Conservation (phyloP, 2,797 vertebrate genomes). For the Xenopus petersii region DNA sequence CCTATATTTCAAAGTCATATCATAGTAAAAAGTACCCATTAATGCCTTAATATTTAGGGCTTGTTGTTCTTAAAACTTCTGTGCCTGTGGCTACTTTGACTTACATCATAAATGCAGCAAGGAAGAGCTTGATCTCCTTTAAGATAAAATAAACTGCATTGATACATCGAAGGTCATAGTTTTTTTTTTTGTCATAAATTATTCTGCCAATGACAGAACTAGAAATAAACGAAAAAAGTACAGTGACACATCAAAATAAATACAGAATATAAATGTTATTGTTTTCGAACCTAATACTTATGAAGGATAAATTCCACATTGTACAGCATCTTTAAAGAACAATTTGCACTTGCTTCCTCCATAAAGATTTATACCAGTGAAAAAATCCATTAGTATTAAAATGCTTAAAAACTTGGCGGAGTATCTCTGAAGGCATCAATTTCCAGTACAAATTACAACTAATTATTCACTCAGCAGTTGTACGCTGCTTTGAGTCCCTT, state of each 20-base stretch:
- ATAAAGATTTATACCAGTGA: constrained; percentile 67
- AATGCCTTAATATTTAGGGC: background rate
- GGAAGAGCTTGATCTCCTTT: background rate
- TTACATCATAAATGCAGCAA: background rate
- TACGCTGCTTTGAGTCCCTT: constrained; percentile 61
- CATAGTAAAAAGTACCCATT: background rate
- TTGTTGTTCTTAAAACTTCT: background rate
- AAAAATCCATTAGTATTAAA: constrained; percentile 70
- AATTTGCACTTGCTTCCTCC: constrained; percentile 63
- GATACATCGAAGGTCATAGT: background rate
- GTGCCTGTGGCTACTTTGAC: background rate
- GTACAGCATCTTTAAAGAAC: constrained; percentile 69
- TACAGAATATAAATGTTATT: constrained; percentile 57
- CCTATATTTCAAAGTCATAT: background rate
- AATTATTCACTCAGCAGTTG: constrained; percentile 73
- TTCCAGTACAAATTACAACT: constrained; percentile 70
- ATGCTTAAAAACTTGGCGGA: constrained; percentile 71
- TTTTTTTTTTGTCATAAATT: background rate
- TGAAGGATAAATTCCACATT: constrained; percentile 62
- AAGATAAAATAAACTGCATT: background rate
- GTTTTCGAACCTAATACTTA: constrained; percentile 60
- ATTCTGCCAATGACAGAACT: background rate
- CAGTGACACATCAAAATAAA: background rate
- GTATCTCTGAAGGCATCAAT: constrained; percentile 72
- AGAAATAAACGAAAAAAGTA: background rate